Conservation (phyloP, 2,888 invertebrate species). For the Amaurobius ferox region DNA sequence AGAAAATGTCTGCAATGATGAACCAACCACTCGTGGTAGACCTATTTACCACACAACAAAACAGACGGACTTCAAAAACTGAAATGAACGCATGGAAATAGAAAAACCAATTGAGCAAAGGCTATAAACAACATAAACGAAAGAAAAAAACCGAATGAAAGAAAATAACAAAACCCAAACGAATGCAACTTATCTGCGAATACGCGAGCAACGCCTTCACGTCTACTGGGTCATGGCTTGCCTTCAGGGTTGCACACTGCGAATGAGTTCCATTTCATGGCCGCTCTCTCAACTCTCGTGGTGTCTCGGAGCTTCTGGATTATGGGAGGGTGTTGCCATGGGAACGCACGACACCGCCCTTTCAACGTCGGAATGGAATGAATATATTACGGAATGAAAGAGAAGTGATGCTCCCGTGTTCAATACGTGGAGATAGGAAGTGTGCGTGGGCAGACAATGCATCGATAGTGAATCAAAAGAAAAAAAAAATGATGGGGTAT, state of each 20-base stretch:
- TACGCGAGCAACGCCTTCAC: conserved; percentile 48
- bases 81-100: not conserved
- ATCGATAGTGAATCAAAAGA: not conserved
- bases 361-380: conserved; percentile 40
- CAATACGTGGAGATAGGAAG: conserved; percentile 14
- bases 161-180: not conserved
- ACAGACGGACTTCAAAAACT: too few species aligned
- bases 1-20: too few species aligned
- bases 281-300: conserved; percentile 3
- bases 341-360: conserved; percentile 42
- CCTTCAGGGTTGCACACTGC: conserved; percentile 48
- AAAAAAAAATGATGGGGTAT: not conserved
- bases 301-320: conserved; percentile 23
- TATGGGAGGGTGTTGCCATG: conserved; percentile 53
- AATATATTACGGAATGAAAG: conserved; percentile 22
- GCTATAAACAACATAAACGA: not conserved
- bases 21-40: too few species aligned
- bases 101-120: conserved; percentile 23
- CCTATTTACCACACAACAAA: too few species aligned
- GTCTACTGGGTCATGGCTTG: conserved; percentile 64
- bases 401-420: conserved; percentile 11
- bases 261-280: conserved; percentile 45
- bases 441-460: not conserved
- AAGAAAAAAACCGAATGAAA: not conserved
- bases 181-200: conserved; percentile 13